Evolutionary conservation across 2,113 vertebrate species (phyloP), one percentile per base, ranked within the genome.

Genomic region (Austrofundulus limnaeus): DNA sequence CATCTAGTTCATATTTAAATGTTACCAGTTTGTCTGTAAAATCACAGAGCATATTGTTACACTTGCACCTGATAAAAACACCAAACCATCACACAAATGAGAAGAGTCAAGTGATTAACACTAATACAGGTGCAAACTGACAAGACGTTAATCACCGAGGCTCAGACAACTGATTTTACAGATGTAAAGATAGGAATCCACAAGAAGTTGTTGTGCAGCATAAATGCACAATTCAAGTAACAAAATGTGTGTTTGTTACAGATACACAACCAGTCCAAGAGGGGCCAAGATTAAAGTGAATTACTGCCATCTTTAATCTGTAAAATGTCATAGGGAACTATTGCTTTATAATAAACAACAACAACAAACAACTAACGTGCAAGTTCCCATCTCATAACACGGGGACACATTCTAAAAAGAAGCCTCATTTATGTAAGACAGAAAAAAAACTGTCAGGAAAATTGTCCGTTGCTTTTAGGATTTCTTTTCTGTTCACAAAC

Each of bases 391-490:
- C 28, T 28, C 28, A 7, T 28, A 28, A 28, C 28, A 15, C 23
- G 54, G 8, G 28, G 20, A 51, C 31, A 23, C 15, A 20, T 34
- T 60, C 15, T 8, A 17, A 38, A 11, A 51, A 23, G 21, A 39
- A 23, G 24, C 64, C 31, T 57, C 51, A 53, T 80, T 71, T 24
- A 39, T 61, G 52, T n/a, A 19, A 42, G 11, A 48, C 12, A 61
- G 34, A 41, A 17, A 56, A 75, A 55, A 53, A 52, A 56, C 19
- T 14, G 38, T 39, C 50, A 70, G 11, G 63, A 52, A 68, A 70
- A 13, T 3, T 28, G 21, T 60, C 48, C 24, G 20, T 79, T 41
- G 50, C 17, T 55, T 75, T 45, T 41, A 16, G 61, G 54, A 11
- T 1, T 23, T 41, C 34, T 49, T 58, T 60, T 71, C 54, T 20